Evolutionary conservation across 2,797 vertebrate species (phyloP), one percentile per base, ranked within the genome.

Genomic region (Trachops cirrhosus): DNA sequence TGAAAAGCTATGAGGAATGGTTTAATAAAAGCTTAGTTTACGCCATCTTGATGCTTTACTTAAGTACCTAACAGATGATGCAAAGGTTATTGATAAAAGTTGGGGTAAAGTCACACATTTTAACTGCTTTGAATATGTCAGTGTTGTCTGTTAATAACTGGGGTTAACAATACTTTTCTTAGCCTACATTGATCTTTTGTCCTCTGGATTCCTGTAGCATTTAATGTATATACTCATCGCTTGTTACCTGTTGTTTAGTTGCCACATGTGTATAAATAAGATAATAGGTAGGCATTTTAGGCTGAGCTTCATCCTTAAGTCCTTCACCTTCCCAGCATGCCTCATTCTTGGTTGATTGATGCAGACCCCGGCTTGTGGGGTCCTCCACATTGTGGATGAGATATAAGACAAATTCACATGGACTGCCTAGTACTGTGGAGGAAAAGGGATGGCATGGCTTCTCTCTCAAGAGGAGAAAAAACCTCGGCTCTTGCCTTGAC

Each of bases 161-260:
- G 6, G 54, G 18, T 52, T 75, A 59, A 41, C 9, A 29, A 7
- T 19, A 9, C 37, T 41, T 78, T 44, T 34, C 29, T 50, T 86
- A 32, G 26, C 32, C 67, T 34, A 2, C 4, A 1, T 6, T 2
- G 2, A 52, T 3, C 21, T n/a, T 12, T 2, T 0, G 5, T 85
- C 44, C 18, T 14, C 34, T n/a, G 41, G 70, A n/a, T 73, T 70
- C 32, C 41, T 54, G 1, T 37, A 9, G 39, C 34, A 14, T 50
- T 78, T 67, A 57, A 1, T 73, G 9, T n/a, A 41, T 41, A 3
- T 24, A 2, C 34, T 64, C 21, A 16, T 62, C 5, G 6, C 41
- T n/a, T 41, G 39, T 52, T 39, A 52, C 57, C 5, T 44, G 10
- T 44, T 74, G 8, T 44, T n/a, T 48, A 21, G 8, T n/a, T 54